Evolutionary conservation across 2,888 invertebrate genomes (phyloP).

Genomic region (Tenthredo notha): DNA sequence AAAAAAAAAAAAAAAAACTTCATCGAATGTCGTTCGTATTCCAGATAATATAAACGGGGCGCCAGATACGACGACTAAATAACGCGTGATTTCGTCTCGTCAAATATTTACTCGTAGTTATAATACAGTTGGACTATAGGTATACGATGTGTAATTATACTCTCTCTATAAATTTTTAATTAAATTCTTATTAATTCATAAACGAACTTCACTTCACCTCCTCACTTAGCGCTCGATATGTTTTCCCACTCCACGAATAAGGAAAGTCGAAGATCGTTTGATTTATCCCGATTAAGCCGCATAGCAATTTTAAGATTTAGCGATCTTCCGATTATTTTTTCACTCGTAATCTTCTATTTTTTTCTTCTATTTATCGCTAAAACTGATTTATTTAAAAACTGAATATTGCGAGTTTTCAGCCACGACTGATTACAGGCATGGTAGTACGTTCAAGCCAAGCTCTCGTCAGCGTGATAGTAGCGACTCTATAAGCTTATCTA

Average conservation of each 20-base stretch:
- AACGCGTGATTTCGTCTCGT: conserved; percentile 30
- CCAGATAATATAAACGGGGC: conserved; percentile 9
- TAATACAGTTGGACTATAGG: background rate
- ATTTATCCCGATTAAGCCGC: no score
- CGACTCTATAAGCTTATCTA: background rate
- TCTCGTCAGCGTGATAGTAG: background rate
- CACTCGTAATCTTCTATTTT: background rate
- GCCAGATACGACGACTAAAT: background rate
- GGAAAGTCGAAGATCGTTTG: no score
- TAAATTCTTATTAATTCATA: background rate
- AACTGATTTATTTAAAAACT: background rate
- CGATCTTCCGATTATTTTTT: background rate
- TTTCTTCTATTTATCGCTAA: background rate
- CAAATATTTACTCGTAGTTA: conserved; percentile 20
- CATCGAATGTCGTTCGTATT: background rate
- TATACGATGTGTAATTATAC: background rate
- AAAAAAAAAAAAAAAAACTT: background rate
- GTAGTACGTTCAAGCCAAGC: background rate
- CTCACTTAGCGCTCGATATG: background rate
- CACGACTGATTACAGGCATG: conserved; percentile 2
- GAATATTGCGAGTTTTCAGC: background rate
- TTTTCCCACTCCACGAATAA: background rate
- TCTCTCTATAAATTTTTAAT: background rate
- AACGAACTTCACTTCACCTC: background rate
- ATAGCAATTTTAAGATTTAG: background rate